phyloP scores from a whole-genome alignment of 1,140 invertebrate species.

The Cylas formicarius region DNA sequence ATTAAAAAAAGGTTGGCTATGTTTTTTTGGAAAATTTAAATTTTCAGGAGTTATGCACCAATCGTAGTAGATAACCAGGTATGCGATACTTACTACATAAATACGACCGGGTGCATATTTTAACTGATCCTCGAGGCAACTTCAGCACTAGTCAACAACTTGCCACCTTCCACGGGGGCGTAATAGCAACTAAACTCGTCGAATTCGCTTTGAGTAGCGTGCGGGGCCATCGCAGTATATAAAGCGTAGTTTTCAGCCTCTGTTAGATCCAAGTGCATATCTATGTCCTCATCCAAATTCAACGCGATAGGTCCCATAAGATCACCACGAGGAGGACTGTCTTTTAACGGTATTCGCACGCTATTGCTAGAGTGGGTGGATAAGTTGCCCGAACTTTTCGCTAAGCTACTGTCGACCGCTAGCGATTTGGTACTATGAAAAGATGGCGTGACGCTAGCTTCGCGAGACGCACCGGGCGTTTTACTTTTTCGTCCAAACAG shows the following conservation, averaged over 20 bases:
- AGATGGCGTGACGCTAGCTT: conserved; percentile 26
- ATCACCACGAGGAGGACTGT: conserved; percentile 24
- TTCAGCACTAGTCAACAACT: conserved; percentile 46
- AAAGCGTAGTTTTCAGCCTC: conserved; percentile 81
- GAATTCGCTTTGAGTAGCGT: conserved; percentile 76
- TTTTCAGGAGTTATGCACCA: too few relatives aligned
- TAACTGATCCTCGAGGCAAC: conserved; percentile 23
- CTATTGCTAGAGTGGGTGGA: conserved; percentile 37
- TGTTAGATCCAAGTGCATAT: conserved; percentile 55
- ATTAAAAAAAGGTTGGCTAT: neutral
- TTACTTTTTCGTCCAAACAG: conserved; percentile 44
- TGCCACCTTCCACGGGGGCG: conserved; percentile 70
- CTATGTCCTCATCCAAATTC: conserved; percentile 25
- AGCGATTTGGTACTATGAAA: conserved; percentile 19
- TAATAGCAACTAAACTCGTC: conserved; percentile 82
- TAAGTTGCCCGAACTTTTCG: conserved; percentile 27
- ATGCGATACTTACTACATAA: neutral
- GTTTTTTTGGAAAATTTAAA: neutral
- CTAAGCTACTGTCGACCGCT: conserved; percentile 20
- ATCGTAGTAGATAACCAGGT: neutral
- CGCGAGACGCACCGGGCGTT: conserved; percentile 26
- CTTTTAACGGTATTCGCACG: conserved; percentile 55
- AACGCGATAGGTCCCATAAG: conserved; percentile 1
- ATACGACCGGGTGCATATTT: conserved; percentile 23
- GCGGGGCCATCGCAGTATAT: conserved; percentile 74